A percentile compares a stretch with the other conserved stretches of the same genome.
phyloP scores from a whole-genome alignment of 2,888 invertebrate genomes.

The Pemphredon lugubris region DNA sequence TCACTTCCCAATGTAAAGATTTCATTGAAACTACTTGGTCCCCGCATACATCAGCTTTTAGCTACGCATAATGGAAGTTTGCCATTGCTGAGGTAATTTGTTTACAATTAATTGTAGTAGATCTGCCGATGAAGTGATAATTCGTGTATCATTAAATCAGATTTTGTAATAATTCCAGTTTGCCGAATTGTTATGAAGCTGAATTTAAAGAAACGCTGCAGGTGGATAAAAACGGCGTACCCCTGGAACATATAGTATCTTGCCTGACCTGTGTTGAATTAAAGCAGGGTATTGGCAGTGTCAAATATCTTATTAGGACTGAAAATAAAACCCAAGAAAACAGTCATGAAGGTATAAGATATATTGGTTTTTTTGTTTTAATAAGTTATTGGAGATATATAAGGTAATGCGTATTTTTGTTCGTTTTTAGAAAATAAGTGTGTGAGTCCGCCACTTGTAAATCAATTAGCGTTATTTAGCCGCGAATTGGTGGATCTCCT shows the following conservation, averaged over 20 bases:
- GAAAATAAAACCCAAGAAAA: slow-evolving; percentile 72
- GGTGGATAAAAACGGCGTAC: slow-evolving; percentile 89
- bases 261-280: slow-evolving; percentile 89
- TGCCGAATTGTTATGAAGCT: slow-evolving; percentile 90
- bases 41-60: slow-evolving; percentile 86
- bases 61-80: slow-evolving; percentile 89
- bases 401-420: too few species aligned
- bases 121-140: too few species aligned
- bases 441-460: slow-evolving; percentile 86
- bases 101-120: background rate
- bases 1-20: slow-evolving; percentile 84
- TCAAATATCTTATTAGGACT: slow-evolving; percentile 83
- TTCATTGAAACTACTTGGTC: slow-evolving; percentile 84
- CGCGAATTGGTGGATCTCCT: slow-evolving; percentile 93
- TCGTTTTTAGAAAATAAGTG: slow-evolving; percentile 82
- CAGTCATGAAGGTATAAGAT: slow-evolving; percentile 78
- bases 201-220: slow-evolving; percentile 85
- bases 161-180: slow-evolving; percentile 84
- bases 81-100: slow-evolving; percentile 89
- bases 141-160: too few species aligned
- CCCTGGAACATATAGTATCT: slow-evolving; percentile 94
- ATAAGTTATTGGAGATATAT: too few species aligned
- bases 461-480: slow-evolving; percentile 90
- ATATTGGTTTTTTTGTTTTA: too few species aligned
- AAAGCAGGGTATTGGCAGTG: slow-evolving; percentile 81